Base-by-base conservation (phyloP, 2,113 vertebrate genomes). In the Alligator mississippiensis region DNA sequence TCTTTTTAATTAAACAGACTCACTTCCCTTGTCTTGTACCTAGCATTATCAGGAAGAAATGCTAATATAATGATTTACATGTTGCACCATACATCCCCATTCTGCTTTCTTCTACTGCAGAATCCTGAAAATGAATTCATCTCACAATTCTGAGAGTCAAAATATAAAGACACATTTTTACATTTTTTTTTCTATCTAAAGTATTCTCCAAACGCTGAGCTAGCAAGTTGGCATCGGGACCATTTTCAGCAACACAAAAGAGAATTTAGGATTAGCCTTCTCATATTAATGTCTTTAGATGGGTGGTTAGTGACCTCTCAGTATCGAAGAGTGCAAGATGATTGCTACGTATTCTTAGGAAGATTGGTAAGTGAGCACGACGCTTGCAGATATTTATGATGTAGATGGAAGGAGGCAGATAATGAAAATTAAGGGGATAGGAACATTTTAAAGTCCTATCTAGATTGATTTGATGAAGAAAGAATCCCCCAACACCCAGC, bases 111-210 rank as follows among this genome's bases (percentile, higher is more conserved):
- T 93, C 89, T 47, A 58, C 85, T 85, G 58, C 93, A 80, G 77
- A 89, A 88, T 15, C 54, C 83, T 94, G 87, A 14, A 17, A 91
- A 95, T 91, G 47, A 88, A 95, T 96, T 95, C 92, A 70, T 76
- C 77, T 93, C 87, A 83, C 95, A 95, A 93, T 92, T 95, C 78
- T 80, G 10, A 79, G 55, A 88, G 79, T 94, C 84, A 90, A 91
- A 95, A 85, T 89, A 83, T 34, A 82, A 95, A 83, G 16, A 82
- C 85, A 25, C 74, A 91, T 30, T 72, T 93, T 85, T 77, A 91
- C n/a, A 66, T 93, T 85, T 77, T 14, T 55, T 93, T 93, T 78
- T 27, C 74, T 47, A 47, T 47, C 47, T 47, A 9, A 47, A 47
- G 47, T 47, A 47, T 89, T 60, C 76, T 84, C 64, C 75, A 74